phyloP scores from a whole-genome alignment of 2,113 vertebrate genomes.

The Ochotona princeps region DNA sequence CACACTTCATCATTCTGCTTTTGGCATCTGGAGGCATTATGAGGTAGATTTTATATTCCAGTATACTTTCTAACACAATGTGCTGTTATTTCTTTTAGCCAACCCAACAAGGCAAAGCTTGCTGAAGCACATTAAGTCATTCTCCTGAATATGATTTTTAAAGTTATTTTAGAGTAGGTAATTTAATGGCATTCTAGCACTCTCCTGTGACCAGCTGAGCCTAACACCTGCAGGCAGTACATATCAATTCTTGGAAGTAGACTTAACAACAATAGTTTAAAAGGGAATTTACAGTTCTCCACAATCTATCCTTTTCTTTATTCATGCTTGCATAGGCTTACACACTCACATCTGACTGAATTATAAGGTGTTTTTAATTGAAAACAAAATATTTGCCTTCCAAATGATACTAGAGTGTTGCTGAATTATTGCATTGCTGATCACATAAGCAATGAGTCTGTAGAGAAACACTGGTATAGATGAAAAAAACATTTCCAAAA shows the following conservation, averaged over 20 bases:
- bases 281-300: neutral
- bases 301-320: neutral
- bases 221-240: neutral
- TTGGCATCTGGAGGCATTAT: conserved; percentile 58
- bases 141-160: neutral
- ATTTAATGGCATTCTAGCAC: conserved; percentile 54
- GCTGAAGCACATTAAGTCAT: neutral
- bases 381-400: conserved; percentile 50
- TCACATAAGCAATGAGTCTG: neutral
- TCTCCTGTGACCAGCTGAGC: conserved; percentile 60
- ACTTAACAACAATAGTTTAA: conserved; percentile 35
- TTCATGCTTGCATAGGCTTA: neutral
- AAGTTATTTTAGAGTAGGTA: neutral
- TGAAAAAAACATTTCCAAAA: conserved; percentile 10
- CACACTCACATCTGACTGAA: neutral
- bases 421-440: neutral
- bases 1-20: conserved; percentile 41
- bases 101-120: conserved; percentile 6
- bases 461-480: neutral
- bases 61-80: conserved; percentile 61
- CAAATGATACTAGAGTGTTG: neutral
- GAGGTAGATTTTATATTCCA: conserved; percentile 48
- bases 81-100: conserved; percentile 55
- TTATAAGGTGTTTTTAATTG: neutral
- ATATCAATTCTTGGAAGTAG: conserved; percentile 1